Evolutionary conservation across 2,113 vertebrate species (phyloP).

Genomic region (Lucifuga dentata): DNA sequence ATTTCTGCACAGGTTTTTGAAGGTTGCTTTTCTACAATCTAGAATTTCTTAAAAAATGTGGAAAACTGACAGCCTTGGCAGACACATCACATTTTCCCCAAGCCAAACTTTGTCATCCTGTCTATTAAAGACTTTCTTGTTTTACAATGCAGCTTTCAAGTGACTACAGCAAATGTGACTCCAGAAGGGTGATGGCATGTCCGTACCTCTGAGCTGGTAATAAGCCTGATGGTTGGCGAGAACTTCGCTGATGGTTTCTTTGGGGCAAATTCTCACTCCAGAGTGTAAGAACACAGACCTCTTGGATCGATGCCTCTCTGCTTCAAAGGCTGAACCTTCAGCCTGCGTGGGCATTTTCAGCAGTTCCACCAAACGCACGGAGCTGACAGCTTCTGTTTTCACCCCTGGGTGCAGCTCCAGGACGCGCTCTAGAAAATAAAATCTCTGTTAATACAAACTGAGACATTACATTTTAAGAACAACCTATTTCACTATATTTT

Average conservation of each 20-base stretch:
- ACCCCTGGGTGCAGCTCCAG: constrained; percentile 54
- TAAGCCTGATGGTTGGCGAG: constrained; percentile 89
- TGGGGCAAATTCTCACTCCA: constrained; percentile 89
- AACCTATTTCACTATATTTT: no score
- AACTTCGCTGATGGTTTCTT: constrained; percentile 89
- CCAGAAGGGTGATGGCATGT: neutral
- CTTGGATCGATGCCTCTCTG: constrained; percentile 82
- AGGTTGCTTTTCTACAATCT: no score
- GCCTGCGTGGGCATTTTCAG: constrained; percentile 70
- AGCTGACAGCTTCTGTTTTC: constrained; percentile 74
- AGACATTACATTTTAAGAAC: no score
- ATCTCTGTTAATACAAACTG: no score
- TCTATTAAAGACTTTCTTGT: no score
- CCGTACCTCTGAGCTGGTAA: constrained; percentile 92
- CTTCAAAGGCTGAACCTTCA: constrained; percentile 42
- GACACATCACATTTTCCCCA: no score
- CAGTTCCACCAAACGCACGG: constrained; percentile 67
- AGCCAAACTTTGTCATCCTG: no score
- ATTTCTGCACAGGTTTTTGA: no score
- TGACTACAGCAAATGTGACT: no score
- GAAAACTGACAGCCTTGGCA: no score
- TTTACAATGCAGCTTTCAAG: no score
- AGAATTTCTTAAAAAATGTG: no score
- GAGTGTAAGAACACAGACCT: constrained; percentile 87
- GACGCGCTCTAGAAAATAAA: constrained; percentile 62